Evolutionary conservation across 2,113 vertebrate genomes (phyloP).

Genomic region (Antennarius striatus): DNA sequence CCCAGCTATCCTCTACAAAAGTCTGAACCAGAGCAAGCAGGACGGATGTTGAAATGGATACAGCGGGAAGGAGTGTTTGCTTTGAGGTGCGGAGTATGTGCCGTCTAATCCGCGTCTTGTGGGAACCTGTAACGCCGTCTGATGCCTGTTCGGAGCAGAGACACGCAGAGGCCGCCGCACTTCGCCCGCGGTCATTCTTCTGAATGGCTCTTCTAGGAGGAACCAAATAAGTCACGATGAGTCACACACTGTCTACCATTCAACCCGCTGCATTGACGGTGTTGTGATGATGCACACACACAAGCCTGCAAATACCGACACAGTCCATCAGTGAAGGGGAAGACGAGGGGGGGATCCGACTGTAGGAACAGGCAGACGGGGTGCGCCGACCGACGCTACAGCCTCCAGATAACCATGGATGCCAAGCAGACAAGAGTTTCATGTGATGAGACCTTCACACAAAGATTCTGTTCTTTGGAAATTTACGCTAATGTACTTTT

Average conservation of each 20-base stretch:
- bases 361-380: constrained; percentile 20
- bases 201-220: constrained; percentile 20
- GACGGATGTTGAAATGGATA: constrained; percentile 49
- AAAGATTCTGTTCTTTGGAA: neutral
- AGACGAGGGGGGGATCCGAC: constrained; percentile 31
- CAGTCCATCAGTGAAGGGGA: constrained; percentile 39
- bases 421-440: constrained; percentile 14
- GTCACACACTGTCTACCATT: constrained; percentile 59
- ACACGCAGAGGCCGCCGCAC: constrained; percentile 48
- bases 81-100: constrained; percentile 58
- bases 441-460: constrained; percentile 3
- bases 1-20: constrained; percentile 26
- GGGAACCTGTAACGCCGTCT: constrained; percentile 75
- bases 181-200: constrained; percentile 51
- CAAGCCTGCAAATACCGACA: constrained; percentile 9
- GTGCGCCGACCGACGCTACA: constrained; percentile 19
- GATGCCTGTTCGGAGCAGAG: constrained; percentile 69
- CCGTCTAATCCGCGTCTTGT: constrained; percentile 74
- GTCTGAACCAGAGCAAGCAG: constrained; percentile 2
- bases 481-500: neutral
- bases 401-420: constrained; percentile 24
- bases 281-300: constrained; percentile 27
- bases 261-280: constrained; percentile 37
- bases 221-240: constrained; percentile 68
- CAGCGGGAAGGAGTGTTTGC: constrained; percentile 60